phyloP scores from a whole-genome alignment of 2,113 vertebrate genomes.

The Gopherus evgoodei region DNA sequence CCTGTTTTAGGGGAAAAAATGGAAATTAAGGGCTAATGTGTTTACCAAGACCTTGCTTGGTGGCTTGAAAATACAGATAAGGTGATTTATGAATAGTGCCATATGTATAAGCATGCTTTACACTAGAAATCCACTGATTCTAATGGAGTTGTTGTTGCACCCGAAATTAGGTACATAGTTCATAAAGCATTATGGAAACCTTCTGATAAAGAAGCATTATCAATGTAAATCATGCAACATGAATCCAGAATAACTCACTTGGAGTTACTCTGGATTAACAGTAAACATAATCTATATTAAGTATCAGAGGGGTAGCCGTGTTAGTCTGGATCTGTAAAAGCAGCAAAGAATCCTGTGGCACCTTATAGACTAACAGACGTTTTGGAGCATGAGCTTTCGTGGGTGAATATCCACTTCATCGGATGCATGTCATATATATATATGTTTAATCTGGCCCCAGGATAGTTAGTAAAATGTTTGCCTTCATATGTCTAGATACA shows the following conservation, averaged over 20 bases:
- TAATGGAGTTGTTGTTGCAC: background rate
- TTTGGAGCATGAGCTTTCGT: too few species aligned
- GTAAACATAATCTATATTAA: background rate
- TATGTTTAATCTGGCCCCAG: background rate
- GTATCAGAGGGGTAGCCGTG: too few species aligned
- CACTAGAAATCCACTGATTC: constrained; percentile 23
- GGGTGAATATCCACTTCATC: too few species aligned
- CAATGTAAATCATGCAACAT: constrained; percentile 16
- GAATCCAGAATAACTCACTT: background rate
- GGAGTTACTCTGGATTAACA: background rate
- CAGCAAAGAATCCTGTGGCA: too few species aligned
- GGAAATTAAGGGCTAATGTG: background rate
- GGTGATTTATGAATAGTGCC: too few species aligned
- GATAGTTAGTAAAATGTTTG: background rate
- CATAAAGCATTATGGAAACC: background rate
- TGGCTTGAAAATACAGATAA: background rate
- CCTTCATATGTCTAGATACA: background rate
- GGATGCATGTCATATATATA: too few species aligned
- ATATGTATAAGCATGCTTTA: background rate
- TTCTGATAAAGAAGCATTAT: constrained; percentile 35
- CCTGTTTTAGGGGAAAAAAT: background rate
- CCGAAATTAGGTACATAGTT: constrained; percentile 19
- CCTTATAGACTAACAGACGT: too few species aligned
- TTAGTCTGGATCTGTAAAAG: too few species aligned
- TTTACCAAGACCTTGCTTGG: background rate